Conservation (phyloP, 2,113 vertebrate genomes). For the Menura novaehollandiae region DNA sequence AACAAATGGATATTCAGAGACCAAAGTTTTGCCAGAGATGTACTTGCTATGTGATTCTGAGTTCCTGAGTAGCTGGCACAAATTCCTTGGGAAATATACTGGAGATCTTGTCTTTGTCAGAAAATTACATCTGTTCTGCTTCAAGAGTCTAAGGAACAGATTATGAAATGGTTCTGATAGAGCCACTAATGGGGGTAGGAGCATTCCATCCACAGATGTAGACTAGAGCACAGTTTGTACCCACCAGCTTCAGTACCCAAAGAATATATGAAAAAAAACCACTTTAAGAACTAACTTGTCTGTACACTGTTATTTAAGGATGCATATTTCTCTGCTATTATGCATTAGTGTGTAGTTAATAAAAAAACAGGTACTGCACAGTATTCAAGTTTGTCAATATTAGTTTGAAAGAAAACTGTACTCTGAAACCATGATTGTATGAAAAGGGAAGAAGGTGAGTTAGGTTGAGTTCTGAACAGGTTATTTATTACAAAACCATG, state of each 20-base stretch:
- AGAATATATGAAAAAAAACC: not conserved
- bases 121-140: not conserved
- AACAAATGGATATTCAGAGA: not conserved
- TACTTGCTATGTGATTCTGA: not conserved
- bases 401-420: not conserved
- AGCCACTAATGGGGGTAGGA: not conserved
- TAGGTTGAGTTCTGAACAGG: not conserved
- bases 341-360: not conserved
- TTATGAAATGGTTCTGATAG: not conserved
- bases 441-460: not conserved
- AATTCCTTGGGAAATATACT: not conserved
- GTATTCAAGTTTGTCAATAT: not conserved
- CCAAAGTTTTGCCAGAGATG: not conserved
- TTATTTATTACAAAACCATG: not conserved
- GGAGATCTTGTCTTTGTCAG: not conserved
- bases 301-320: not conserved
- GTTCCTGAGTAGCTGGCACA: not conserved
- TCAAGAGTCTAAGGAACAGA: not conserved
- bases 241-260: not conserved
- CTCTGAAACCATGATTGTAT: not conserved
- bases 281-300: not conserved
- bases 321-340: not conserved
- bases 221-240: not conserved
- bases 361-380: not conserved
- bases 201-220: not conserved